Conservation (phyloP, 2,113 vertebrate genomes). For the Dasyornis broadbenti region DNA sequence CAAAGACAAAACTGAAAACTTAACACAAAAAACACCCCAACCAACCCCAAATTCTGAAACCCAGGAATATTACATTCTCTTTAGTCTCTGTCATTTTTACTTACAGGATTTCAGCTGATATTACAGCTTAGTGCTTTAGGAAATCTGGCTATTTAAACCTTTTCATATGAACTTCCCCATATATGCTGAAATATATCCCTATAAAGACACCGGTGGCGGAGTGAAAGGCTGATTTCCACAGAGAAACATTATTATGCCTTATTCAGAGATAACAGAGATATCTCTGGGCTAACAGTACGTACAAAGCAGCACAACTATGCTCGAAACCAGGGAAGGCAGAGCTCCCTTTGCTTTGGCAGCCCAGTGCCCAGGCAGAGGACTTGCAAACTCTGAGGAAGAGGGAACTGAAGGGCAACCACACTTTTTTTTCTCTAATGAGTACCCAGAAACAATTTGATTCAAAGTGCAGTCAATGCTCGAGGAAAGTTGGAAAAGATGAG, state of each 20-base stretch:
- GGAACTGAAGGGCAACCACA: not conserved
- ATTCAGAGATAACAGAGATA: not conserved
- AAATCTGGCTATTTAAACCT: not conserved
- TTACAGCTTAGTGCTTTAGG: not conserved
- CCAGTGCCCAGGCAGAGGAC: not conserved
- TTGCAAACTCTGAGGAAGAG: not conserved
- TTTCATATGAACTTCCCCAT: not conserved
- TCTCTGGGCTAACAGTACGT: not conserved
- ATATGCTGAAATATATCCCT: not conserved
- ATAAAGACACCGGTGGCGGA: not conserved
- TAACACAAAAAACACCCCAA: fast-evolving
- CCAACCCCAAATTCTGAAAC: not conserved
- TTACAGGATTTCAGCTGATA: not conserved
- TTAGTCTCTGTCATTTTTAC: not conserved
- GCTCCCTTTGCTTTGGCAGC: not conserved
- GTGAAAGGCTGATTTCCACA: not conserved
- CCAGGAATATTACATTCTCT: not conserved
- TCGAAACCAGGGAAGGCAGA: not conserved
- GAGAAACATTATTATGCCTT: not conserved
- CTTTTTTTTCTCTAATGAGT: not conserved
- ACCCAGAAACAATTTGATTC: not conserved
- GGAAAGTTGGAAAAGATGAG: not conserved
- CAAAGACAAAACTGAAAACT: not conserved
- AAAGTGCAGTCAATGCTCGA: not conserved
- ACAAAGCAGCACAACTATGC: not conserved